phyloP scores from a whole-genome alignment of 2,797 vertebrate species.

The Garrulus glandarius region DNA sequence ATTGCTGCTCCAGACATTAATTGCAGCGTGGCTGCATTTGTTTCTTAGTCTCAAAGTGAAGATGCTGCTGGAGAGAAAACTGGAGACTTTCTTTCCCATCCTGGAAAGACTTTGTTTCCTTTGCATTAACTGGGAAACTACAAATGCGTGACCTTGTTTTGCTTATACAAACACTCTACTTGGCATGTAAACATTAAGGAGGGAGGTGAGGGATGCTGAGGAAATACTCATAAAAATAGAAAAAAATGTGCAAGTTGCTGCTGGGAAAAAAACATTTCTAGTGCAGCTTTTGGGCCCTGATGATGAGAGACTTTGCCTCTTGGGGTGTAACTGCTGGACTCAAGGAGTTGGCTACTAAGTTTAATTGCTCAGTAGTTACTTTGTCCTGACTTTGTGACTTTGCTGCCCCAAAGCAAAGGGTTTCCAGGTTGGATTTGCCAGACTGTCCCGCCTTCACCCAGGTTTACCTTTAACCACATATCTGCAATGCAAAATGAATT shows the following conservation, averaged over 20 bases:
- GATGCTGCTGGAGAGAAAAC: neutral
- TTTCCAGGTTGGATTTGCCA: neutral
- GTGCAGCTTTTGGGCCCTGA: neutral
- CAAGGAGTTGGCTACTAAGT: neutral
- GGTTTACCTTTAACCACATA: neutral
- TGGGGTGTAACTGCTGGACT: neutral
- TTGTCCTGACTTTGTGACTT: neutral
- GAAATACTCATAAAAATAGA: constrained; percentile 4
- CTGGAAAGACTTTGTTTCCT: neutral
- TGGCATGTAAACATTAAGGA: constrained; percentile 31
- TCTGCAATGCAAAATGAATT: neutral
- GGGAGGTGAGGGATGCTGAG: constrained; percentile 27
- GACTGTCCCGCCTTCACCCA: neutral
- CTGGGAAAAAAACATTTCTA: neutral
- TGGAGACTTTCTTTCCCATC: neutral
- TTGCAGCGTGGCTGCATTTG: neutral
- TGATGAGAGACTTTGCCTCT: neutral
- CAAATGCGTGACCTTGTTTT: constrained; percentile 37
- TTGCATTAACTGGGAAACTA: neutral
- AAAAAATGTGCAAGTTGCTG: neutral
- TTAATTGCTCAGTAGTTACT: neutral
- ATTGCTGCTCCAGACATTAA: neutral
- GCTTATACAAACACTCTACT: neutral
- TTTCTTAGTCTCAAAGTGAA: neutral
- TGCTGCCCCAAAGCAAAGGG: neutral